phyloP scores from a whole-genome alignment of 2,113 vertebrate species.

The Daubentonia madagascariensis region DNA sequence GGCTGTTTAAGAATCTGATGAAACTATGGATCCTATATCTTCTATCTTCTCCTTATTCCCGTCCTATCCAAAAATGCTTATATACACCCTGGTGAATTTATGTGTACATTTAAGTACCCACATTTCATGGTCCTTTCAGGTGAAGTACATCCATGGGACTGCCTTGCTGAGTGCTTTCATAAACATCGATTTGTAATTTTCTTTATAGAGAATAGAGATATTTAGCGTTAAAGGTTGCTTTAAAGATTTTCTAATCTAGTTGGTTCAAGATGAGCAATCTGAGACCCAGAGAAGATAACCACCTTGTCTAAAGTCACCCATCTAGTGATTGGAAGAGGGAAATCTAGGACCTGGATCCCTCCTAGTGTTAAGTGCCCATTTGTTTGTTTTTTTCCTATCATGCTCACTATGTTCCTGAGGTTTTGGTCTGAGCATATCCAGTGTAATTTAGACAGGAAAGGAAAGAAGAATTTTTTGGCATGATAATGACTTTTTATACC shows the following conservation, averaged over 20 bases:
- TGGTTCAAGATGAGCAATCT: not conserved
- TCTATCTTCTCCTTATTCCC: not conserved
- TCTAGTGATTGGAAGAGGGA: not conserved
- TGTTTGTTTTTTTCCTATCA: not conserved
- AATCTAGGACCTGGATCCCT: not conserved
- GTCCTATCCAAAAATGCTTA: not conserved
- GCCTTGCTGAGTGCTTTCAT: not conserved
- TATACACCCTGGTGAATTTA: not conserved
- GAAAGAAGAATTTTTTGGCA: not conserved
- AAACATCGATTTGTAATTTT: conserved; percentile 17
- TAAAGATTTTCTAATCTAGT: not conserved
- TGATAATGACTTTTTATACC: not conserved
- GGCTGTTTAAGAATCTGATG: not conserved
- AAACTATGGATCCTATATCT: not conserved
- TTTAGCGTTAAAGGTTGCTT: not conserved
- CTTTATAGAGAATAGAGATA: not conserved
- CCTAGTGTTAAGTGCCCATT: not conserved
- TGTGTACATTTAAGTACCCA: not conserved
- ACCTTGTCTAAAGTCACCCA: not conserved
- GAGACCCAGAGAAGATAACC: not conserved
- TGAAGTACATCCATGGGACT: not conserved
- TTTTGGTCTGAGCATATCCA: not conserved
- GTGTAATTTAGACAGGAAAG: not conserved
- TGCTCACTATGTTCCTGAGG: accelerated
- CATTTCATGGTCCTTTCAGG: not conserved